These are phyloP conservation scores for Oryzias celebensis DNA, from an alignment of 2,113 vertebrate species.

Conservation along the genomic window DNA sequence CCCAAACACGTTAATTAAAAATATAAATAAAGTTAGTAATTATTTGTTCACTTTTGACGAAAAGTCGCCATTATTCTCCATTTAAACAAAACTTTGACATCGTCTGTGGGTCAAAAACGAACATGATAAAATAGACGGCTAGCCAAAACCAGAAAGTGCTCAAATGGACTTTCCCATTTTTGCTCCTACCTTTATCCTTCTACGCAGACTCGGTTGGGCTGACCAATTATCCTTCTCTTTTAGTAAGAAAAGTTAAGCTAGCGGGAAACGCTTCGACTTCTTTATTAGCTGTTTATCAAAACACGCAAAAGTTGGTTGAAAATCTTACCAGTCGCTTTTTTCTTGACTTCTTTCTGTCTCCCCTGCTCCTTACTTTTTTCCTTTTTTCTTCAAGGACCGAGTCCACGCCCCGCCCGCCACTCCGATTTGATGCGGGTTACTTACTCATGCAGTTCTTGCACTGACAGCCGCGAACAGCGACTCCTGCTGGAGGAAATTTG, in stretches of 20 bases:
- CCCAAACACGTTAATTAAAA: not conserved
- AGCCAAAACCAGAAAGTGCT: not conserved
- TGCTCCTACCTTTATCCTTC: conserved; percentile 19
- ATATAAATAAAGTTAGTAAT: not conserved
- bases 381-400: conserved; percentile 12
- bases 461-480: conserved; percentile 3
- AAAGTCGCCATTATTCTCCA: no score
- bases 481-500: conserved; percentile 40
- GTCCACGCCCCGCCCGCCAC: conserved; percentile 72
- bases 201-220: conserved; percentile 24
- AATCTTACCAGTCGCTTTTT: conserved; percentile 49
- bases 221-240: conserved; percentile 34
- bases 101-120: not conserved
- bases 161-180: conserved; percentile 27
- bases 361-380: not conserved
- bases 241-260: conserved; percentile 41
- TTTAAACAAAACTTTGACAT: not conserved
- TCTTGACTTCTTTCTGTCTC: not conserved
- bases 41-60: no score
- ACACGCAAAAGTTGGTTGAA: not conserved
- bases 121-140: no score
- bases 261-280: not conserved
- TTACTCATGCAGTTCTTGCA: conserved; percentile 37
- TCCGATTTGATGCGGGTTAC: conserved; percentile 39
- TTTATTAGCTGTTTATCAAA: not conserved